phyloP scores from a whole-genome alignment of 2,888 invertebrate species.

The Subacronicta megacephala region DNA sequence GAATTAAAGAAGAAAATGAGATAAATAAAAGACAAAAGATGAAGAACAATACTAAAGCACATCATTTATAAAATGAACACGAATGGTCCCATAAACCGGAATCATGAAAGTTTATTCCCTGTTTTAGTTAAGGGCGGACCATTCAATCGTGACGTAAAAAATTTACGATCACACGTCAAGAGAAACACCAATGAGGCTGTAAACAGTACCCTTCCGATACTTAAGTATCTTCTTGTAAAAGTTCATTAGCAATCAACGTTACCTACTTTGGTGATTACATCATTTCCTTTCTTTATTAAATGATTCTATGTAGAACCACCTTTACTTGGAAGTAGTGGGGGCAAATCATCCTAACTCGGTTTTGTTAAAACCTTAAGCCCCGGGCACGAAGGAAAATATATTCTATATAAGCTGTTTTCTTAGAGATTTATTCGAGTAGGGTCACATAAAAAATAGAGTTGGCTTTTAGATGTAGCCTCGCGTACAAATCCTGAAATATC shows the following conservation, averaged over 20 bases:
- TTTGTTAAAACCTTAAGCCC: slow-evolving; percentile 60
- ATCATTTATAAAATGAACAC: slow-evolving; percentile 88
- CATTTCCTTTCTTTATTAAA: slow-evolving; percentile 58
- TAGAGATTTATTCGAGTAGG: slow-evolving; percentile 60
- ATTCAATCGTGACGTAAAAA: slow-evolving; percentile 88
- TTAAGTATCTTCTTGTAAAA: slow-evolving; percentile 81
- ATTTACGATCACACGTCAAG: slow-evolving; percentile 88
- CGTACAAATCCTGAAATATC: slow-evolving; percentile 59
- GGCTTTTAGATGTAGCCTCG: slow-evolving; percentile 55
- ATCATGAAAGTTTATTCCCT: slow-evolving; percentile 88
- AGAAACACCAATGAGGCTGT: slow-evolving; percentile 88
- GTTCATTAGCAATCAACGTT: slow-evolving; percentile 84
- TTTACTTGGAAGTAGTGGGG: slow-evolving; percentile 28
- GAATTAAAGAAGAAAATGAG: slow-evolving; percentile 28
- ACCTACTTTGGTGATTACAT: slow-evolving; percentile 64
- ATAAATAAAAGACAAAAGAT: slow-evolving; percentile 65
- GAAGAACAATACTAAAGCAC: slow-evolving; percentile 74
- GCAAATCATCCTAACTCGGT: slow-evolving; percentile 54
- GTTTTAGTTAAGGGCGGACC: slow-evolving; percentile 87
- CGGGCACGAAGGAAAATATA: slow-evolving; percentile 54
- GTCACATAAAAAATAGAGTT: slow-evolving; percentile 60
- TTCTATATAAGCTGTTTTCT: slow-evolving; percentile 61
- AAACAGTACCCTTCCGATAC: slow-evolving; percentile 83
- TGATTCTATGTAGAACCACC: slow-evolving; percentile 20
- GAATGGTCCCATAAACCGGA: slow-evolving; percentile 84